Base-by-base conservation (phyloP, 1,140 invertebrate genomes). In the Ditylenchus dipsaci region DNA sequence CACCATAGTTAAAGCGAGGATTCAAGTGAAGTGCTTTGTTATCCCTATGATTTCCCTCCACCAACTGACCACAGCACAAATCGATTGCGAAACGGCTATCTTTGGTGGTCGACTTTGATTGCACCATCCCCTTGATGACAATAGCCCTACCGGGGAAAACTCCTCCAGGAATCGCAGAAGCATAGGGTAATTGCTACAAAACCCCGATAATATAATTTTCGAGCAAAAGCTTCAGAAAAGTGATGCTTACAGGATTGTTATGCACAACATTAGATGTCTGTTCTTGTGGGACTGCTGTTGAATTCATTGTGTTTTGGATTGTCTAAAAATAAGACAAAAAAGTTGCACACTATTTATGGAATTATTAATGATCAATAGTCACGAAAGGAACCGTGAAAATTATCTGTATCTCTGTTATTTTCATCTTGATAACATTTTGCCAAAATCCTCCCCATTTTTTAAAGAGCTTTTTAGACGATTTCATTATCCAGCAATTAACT, bases 11-110 rank as follows among this genome's bases (percentile, higher is more conserved):
- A 63, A 76, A 76, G 15, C 75, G 76, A n/a, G 72, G 65, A 63
- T 79, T 78, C 13, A 76, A 64, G 61, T 76, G 75, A 23, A 76
- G 68, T 19, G 75, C 75, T 30, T 74, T 71, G 26, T 78, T 33
- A 33, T 75, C 74, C 19, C 53, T 53, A 65, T 76, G 72, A n/a
- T 76, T 76, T 29, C 75, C 75, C 27, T 75, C 65, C 15, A 75
- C 65, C 1, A 76, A 26, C 19, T 27, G 71, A 0, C 75, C 76
- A 69, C 75, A 76, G 38, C 75, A 76, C 19, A 76, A 29, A 42
- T 76, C 75, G 43, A 76, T 75, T 26, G 56, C 17, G 42, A 76
- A 76, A n/a, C 75, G 75, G n/a, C 62, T 30, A 0, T 64, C 43
- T 15, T 43, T 58, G 5, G 11, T 42, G 5, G 26, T 21, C 1